Evolutionary conservation across 1,140 invertebrate species (phyloP), one percentile per base, ranked within the genome.

Genomic region (Zaprionus lachaisei): DNA sequence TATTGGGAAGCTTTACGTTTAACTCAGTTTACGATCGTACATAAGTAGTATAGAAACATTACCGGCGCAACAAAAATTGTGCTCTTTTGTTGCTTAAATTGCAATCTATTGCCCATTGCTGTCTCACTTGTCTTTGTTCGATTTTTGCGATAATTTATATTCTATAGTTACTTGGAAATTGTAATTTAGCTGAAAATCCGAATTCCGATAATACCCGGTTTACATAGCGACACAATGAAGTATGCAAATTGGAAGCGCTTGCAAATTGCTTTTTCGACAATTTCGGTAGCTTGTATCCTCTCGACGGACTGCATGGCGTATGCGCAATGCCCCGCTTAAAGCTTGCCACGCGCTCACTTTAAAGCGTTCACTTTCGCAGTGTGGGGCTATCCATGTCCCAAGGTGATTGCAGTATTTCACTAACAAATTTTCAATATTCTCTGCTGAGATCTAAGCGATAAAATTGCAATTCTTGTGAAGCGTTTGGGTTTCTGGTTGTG

Each of bases 271-370:
- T 79, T 67, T 70, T 56, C 47, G 57, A 60, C 65, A 44, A 51
- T 69, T 69, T 62, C 49, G 60, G 49, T 69, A 37, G 41, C 47
- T 61, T 69, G 28, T 67, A 56, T 38, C 31, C 34, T 44, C n/a
- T 17, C 11, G 28, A 28, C 37, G 65, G 15, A 44, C 37, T 51
- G 54, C 75, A 51, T 38, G 81, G 66, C 77, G 81, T 80, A 80
- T 83, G 58, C 81, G 80, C 77, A 73, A 83, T 65, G 51, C 28
- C 6, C 2, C 22, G 63, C 68, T 83, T 83, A 47, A 79, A 76
- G 68, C 24, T 55, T 28, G 24, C 15, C 5, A 4, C 7, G 37
- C 5, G 15, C 34, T 9, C 15, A 24, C n/a, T 66, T 77, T 70
- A 77, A 70, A 61, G 51, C 60, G 57, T 60, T 67, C 15, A 22